Conservation (phyloP, 1,140 invertebrate genomes). For the Nomia melanderi region DNA sequence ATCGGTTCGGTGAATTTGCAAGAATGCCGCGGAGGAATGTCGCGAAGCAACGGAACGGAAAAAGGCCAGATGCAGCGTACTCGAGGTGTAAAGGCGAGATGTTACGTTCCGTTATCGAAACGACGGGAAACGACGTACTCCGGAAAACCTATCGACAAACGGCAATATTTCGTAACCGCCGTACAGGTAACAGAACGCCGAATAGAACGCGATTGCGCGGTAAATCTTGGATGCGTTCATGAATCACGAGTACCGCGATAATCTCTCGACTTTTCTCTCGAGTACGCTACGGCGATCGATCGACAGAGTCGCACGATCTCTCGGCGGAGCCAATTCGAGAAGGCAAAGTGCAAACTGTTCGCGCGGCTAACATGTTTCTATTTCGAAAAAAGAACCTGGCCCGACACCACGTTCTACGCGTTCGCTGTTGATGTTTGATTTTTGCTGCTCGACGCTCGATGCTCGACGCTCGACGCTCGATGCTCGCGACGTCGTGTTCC, state of each 20-base stretch:
- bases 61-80: not conserved
- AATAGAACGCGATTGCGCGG: not conserved
- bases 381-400: not conserved
- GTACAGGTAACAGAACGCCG: too few relatives aligned
- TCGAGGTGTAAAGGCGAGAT: too few relatives aligned
- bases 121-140: too few relatives aligned
- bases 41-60: not conserved
- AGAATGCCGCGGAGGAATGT: not conserved
- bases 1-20: not conserved
- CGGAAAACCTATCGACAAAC: not conserved
- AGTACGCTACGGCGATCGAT: not conserved
- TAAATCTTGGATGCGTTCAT: not conserved
- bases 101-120: too few relatives aligned
- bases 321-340: not conserved
- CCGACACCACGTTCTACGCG: too few relatives aligned
- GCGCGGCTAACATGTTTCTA: slow-evolving; percentile 1
- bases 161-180: not conserved
- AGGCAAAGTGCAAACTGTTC: not conserved
- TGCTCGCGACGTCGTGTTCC: not conserved
- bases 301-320: not conserved
- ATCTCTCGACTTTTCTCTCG: not conserved
- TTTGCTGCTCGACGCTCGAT: too few relatives aligned
- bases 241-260: not conserved
- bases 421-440: not conserved
- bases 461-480: too few relatives aligned